These are phyloP conservation scores for Eurois occulta DNA, from an alignment of 2,888 invertebrate genomes.

Conservation along the genomic window DNA sequence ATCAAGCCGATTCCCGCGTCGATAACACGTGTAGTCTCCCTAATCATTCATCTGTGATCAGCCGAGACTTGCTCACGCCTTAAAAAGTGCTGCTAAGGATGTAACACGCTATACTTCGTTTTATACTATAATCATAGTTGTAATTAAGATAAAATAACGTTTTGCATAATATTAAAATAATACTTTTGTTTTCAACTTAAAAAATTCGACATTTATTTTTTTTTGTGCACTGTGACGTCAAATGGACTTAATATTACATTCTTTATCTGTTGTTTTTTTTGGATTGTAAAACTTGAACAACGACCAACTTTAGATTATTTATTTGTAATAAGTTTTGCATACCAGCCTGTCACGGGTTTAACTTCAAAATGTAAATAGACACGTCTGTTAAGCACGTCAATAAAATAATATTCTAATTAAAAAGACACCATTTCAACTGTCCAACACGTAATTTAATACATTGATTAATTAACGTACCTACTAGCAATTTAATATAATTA, in stretches of 20 bases:
- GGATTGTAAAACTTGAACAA: not conserved
- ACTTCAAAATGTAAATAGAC: slow-evolving; percentile 7
- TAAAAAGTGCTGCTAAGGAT: not conserved
- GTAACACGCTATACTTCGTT: not conserved
- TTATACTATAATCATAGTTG: not conserved
- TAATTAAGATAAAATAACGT: not conserved
- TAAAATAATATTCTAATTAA: slow-evolving; percentile 5
- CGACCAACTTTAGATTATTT: not conserved
- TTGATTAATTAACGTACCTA: not conserved
- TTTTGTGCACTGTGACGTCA: not conserved
- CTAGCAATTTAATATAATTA: slow-evolving; percentile 2
- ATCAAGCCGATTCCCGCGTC: not conserved
- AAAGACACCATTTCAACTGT: not conserved
- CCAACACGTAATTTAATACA: not conserved
- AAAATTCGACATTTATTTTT: not conserved
- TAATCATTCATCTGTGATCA: not conserved
- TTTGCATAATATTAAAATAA: not conserved
- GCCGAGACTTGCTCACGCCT: not conserved
- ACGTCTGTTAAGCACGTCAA: not conserved
- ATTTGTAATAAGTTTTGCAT: not conserved
- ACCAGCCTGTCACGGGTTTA: not conserved
- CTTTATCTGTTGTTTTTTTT: not conserved
- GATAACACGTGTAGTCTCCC: not conserved
- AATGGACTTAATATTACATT: slow-evolving; percentile 2
- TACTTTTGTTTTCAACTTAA: not conserved